Conservation (phyloP, 2,888 invertebrate genomes). For the Prenolepis imparis region DNA sequence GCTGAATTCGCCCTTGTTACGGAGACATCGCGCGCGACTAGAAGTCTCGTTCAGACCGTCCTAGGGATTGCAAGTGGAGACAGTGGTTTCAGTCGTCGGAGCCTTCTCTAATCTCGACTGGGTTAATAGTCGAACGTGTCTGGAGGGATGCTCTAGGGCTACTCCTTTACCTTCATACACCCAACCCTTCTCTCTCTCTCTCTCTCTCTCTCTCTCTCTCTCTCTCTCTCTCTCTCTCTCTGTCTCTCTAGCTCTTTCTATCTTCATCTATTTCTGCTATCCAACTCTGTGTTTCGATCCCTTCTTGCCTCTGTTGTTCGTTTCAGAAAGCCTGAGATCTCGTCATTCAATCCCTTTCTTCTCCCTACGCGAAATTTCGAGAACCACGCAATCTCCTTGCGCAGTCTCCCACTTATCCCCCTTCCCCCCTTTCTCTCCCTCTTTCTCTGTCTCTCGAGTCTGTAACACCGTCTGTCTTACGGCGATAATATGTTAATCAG, state of each 20-base stretch:
- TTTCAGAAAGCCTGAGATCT: constrained; percentile 70
- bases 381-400: constrained; percentile 34
- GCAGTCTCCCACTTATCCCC: constrained; percentile 25
- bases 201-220: constrained; percentile 1
- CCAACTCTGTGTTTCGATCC: constrained; percentile 17
- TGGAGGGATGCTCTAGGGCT: constrained; percentile 72
- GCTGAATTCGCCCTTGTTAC: constrained; percentile 73
- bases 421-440: neutral
- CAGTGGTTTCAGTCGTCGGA: constrained; percentile 73
- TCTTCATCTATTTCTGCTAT: constrained; percentile 16
- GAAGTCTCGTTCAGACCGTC: constrained; percentile 72
- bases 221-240: constrained; percentile 8
- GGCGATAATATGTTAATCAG: constrained; percentile 83
- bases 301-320: constrained; percentile 63
- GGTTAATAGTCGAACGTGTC: constrained; percentile 82
- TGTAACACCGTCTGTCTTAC: constrained; percentile 72
- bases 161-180: constrained; percentile 60
- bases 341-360: constrained; percentile 62
- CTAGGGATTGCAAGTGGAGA: constrained; percentile 72
- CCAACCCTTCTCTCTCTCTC: constrained; percentile 25
- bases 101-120: constrained; percentile 79
- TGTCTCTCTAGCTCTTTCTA: neutral
- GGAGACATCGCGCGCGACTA: constrained; percentile 65
- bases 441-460: constrained; percentile 16
- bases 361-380: constrained; percentile 50